Percentiles rank a stretch among this genome's conserved stretches.
Evolutionary conservation across 2,888 invertebrate genomes (phyloP).

Genomic region (Zootermopsis nevadensis): DNA sequence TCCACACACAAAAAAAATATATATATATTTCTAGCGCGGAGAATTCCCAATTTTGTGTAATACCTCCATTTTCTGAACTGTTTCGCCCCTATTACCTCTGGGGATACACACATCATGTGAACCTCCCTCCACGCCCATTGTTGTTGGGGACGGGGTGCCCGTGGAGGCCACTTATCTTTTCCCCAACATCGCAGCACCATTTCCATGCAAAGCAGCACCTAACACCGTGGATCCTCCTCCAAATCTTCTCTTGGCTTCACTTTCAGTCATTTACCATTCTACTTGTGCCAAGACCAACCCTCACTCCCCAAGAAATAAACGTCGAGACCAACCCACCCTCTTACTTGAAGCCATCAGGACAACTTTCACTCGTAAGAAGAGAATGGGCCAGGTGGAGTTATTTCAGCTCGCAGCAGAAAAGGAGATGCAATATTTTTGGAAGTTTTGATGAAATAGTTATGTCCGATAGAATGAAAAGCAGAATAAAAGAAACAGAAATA

Average conservation of each 20-base stretch:
- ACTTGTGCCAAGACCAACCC: background rate
- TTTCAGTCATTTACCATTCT: constrained; percentile 38
- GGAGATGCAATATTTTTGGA: too few relatives aligned
- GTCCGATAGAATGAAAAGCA: background rate
- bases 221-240: constrained; percentile 2
- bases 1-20: background rate
- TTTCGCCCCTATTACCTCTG: constrained; percentile 24
- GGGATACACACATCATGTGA: constrained; percentile 47
- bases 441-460: constrained; percentile 13
- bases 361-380: background rate
- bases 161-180: constrained; percentile 18
- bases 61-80: constrained; percentile 14
- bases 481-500: too few relatives aligned
- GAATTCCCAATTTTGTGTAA: constrained; percentile 46
- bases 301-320: background rate
- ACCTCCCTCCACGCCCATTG: background rate
- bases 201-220: constrained; percentile 48
- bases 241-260: constrained; percentile 28
- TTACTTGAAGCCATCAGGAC: background rate
- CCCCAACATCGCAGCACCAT: constrained; percentile 38
- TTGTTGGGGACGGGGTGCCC: constrained; percentile 1
- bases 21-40: background rate
- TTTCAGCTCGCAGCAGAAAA: background rate
- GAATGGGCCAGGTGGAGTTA: background rate
- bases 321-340: background rate